Base-by-base conservation (phyloP, 2,113 vertebrate species). In the Ahaetulla prasina region DNA sequence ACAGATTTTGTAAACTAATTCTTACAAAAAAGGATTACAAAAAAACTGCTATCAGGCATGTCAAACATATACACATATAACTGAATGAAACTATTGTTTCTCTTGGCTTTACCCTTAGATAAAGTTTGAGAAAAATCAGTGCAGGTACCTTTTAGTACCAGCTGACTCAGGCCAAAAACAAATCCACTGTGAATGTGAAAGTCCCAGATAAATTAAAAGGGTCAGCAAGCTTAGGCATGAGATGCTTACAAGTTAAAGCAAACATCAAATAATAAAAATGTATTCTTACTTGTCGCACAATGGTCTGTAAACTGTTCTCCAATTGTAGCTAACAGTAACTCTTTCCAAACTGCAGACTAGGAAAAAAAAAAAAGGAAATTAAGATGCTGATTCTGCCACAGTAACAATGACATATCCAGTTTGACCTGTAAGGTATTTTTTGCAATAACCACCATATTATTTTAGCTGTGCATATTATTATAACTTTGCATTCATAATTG, bases 291-390 rank as follows among this genome's bases (percentile, higher is more conserved):
- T 98, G 98, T 96, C 60, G 98, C 97, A 93, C 98, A 99, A 92
- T 97, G 98, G 92, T 98, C 99, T 95, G 98, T 96, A 98, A 99
- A 99, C 95, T 99, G 99, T 94, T 99, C 99, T 93, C 99, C 99
- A 95, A 99, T 99, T 5, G 98, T 98, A 68, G 99, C 99, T 96
- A 99, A 96, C n/a, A 99, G 97, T 86, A 99, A 94, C 95, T 99
- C 99, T 96, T 99, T 99, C 99, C 99, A 99, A 94, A 99, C 99
- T 93, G 97, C 98, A 95, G 97, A 96, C 99, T 99, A 95, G 91
- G 16, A 60, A 94, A 50, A 39, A 55, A 25, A 88, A 39, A 39
- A 54, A 39, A 91, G 7, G 87, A 0, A 90, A 89, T 89, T 91
- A 85, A 96, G 91, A 95, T 87, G 85, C 5, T 92, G 92, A 85